Percentiles rank a stretch among this genome's conserved stretches.
Evolutionary conservation across 2,888 invertebrate genomes (phyloP).

Genomic region (Pseudolycoriella hygida): DNA sequence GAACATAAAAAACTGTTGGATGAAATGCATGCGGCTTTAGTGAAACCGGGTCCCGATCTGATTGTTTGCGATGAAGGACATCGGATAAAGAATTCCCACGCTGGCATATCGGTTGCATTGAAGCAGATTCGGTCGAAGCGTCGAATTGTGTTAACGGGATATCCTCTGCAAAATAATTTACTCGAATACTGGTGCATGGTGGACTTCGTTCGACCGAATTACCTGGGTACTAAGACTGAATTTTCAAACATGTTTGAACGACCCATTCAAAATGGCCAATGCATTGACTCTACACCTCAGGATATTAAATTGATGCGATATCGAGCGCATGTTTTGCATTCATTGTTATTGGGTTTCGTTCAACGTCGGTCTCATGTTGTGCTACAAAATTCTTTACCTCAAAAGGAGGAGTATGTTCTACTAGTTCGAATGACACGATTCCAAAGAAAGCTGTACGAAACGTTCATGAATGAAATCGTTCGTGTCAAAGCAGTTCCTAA

Average conservation of each 20-base stretch:
- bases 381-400: slow-evolving; percentile 77
- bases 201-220: slow-evolving; percentile 94
- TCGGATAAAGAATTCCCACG: slow-evolving; percentile 93
- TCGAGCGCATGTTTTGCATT: slow-evolving; percentile 89
- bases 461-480: slow-evolving; percentile 85
- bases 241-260: slow-evolving; percentile 98
- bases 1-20: slow-evolving; percentile 59
- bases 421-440: slow-evolving; percentile 76
- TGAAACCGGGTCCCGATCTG: slow-evolving; percentile 82
- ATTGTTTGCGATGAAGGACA: slow-evolving; percentile 96
- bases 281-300: slow-evolving; percentile 87
- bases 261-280: slow-evolving; percentile 96
- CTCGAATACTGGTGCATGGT: slow-evolving; percentile 98
- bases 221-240: slow-evolving; percentile 89
- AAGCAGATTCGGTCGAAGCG: slow-evolving; percentile 90
- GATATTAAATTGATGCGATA: slow-evolving; percentile 90
- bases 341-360: slow-evolving; percentile 86
- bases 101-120: slow-evolving; percentile 86
- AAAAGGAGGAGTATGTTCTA: slow-evolving; percentile 88
- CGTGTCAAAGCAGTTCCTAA: slow-evolving; percentile 75
- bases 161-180: slow-evolving; percentile 94
- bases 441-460: slow-evolving; percentile 79
- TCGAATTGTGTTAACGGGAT: slow-evolving; percentile 90
- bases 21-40: slow-evolving; percentile 67
- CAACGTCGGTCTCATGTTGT: slow-evolving; percentile 90